phyloP scores from a whole-genome alignment of 2,888 invertebrate species.

The Campaea margaritaria region DNA sequence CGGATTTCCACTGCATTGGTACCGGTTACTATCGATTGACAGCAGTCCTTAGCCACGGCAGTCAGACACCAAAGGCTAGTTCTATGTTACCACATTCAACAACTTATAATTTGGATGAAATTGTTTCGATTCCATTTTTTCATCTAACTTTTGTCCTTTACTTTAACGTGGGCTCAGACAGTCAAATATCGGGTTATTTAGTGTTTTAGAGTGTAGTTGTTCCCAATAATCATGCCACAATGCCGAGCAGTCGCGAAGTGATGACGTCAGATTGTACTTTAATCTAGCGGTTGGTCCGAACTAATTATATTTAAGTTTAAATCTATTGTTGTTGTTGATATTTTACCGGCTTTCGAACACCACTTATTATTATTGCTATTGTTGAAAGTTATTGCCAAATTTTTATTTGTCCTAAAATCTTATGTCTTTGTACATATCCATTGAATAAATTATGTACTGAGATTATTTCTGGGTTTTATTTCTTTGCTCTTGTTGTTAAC shows the following conservation, averaged over 20 bases:
- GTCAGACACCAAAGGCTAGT: no score
- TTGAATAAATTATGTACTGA: conserved; percentile 83
- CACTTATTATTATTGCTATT: conserved; percentile 77
- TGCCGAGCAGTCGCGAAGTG: conserved; percentile 16
- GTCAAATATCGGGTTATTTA: no score
- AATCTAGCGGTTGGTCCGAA: conserved; percentile 57
- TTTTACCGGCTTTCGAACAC: conserved; percentile 73
- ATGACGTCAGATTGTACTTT: conserved; percentile 50
- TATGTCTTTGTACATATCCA: conserved; percentile 84
- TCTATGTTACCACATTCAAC: no score
- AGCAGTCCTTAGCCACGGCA: no score
- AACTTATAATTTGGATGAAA: no score
- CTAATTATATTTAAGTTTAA: conserved; percentile 63
- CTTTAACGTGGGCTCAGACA: no score
- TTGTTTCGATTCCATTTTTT: no score
- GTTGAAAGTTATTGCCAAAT: conserved; percentile 82
- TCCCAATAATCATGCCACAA: no score
- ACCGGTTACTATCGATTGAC: no score
- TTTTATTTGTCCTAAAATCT: conserved; percentile 79
- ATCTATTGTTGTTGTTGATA: conserved; percentile 76
- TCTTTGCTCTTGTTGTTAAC: conserved; percentile 2
- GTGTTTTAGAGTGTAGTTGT: no score
- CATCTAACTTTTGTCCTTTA: no score
- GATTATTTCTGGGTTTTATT: conserved; percentile 60
- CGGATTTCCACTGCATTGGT: no score